Base-by-base conservation (phyloP, 2,888 invertebrate species). In the Elgonia sp. region DNA sequence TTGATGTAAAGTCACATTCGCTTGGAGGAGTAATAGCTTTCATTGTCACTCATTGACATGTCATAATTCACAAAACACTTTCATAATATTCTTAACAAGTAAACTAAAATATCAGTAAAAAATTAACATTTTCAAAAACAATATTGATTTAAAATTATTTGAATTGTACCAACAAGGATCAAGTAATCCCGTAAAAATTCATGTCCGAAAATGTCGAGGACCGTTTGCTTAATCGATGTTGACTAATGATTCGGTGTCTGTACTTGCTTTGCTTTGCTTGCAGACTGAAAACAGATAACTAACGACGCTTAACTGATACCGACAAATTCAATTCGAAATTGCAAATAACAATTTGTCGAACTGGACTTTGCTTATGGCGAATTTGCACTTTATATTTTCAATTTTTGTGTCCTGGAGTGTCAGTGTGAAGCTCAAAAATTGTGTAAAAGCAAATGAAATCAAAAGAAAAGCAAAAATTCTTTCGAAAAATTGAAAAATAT, bases 201-300 rank as follows among this genome's bases (percentile, higher is more conserved):
- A 16, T 16, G 62, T 16, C 18, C 60, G 0, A 37, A 60, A 21
- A 60, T 20, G 7, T 70, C 16, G 39, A 80, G 62, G 69, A 79
- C 83, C 10, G 67, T 86, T 86, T 86, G 86, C 86, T 86, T 86
- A 86, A 79, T 86, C 86, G n/a, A 76, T 83, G 86, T 86, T 55
- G 55, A 55, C 37, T 86, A 53, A 76, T 42, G 55, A 63, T 39
- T 55, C n/a, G 46, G 39, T 65, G 53, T 84, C 37, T 62, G 60
- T 42, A 70, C 53, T 63, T n/a, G 86, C 86, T 86, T 86, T 81
- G 86, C 86, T 86, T 86, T 86, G 76, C 76, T 86, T 77, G 57
- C 60, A 65, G 85, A 85, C 67, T 10, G 29, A 40, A 62, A 70
- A 39, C 10, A 29, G 18, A 62, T 39, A 55, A 69, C 57, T 29